Conservation (phyloP, 2,888 invertebrate species). For the Odontomyia ornata region DNA sequence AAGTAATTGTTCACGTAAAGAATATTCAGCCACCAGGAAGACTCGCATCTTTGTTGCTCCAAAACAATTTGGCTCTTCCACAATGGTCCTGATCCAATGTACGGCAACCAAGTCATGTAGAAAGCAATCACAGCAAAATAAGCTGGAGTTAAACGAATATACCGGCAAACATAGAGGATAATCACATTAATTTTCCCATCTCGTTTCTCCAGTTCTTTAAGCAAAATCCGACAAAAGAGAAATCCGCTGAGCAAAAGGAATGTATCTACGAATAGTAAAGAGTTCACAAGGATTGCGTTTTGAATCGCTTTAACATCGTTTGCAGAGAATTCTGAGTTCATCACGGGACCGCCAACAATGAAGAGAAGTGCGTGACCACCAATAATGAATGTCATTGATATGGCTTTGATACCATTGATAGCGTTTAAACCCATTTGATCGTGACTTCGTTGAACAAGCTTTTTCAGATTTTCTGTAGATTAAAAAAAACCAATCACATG, state of each 20-base stretch:
- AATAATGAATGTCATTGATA: conserved; percentile 75
- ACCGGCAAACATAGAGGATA: conserved; percentile 72
- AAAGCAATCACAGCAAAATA: conserved; percentile 77
- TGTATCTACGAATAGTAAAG: conserved; percentile 76
- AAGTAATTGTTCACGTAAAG: conserved; percentile 79
- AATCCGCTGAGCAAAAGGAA: conserved; percentile 78
- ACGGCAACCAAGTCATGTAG: conserved; percentile 76
- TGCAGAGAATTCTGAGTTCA: conserved; percentile 70
- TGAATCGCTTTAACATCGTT: conserved; percentile 67
- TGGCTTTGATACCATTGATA: conserved; percentile 72
- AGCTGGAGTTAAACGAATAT: conserved; percentile 78
- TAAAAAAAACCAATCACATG: not conserved
- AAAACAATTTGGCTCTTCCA: conserved; percentile 73
- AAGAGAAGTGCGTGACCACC: conserved; percentile 74
- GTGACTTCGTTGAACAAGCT: conserved; percentile 62
- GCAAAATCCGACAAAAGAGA: conserved; percentile 72
- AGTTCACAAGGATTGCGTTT: conserved; percentile 73
- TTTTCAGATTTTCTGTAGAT: conserved; percentile 57
- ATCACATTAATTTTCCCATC: conserved; percentile 71
- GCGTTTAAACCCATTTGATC: conserved; percentile 71
- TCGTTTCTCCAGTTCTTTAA: conserved; percentile 74
- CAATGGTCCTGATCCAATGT: conserved; percentile 77
- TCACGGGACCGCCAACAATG: conserved; percentile 73
- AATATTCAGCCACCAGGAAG: conserved; percentile 79
- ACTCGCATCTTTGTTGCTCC: conserved; percentile 69